phyloP scores from a whole-genome alignment of 2,888 invertebrate genomes.

The Helleia helle region DNA sequence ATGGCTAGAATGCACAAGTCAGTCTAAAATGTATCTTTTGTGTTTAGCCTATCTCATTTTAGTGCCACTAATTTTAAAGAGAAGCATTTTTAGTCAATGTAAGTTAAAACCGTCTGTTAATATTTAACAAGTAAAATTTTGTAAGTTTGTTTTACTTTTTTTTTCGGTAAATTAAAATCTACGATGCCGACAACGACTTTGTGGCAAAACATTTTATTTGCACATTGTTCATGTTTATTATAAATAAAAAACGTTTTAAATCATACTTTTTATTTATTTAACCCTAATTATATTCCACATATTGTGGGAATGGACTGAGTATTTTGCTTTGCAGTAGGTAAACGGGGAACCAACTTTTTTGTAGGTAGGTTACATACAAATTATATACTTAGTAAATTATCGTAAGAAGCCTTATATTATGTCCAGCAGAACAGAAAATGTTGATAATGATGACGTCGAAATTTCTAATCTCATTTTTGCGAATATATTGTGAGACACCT shows the following conservation, averaged over 20 bases:
- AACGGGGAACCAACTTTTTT: too few relatives aligned
- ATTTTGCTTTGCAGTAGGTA: too few relatives aligned
- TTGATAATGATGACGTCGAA: too few relatives aligned
- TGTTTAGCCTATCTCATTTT: constrained; percentile 18
- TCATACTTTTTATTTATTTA: constrained; percentile 24
- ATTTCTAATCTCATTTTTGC: too few relatives aligned
- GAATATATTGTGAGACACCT: too few relatives aligned
- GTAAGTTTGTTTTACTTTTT: constrained; percentile 36
- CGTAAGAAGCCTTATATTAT: too few relatives aligned
- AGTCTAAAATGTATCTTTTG: constrained; percentile 26
- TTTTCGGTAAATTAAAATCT: constrained; percentile 29
- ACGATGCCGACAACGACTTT: constrained; percentile 10
- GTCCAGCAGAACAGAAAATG: too few relatives aligned
- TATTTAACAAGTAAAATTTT: constrained; percentile 37
- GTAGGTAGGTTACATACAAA: too few relatives aligned
- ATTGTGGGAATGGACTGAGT: too few relatives aligned
- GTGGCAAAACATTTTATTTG: constrained; percentile 34
- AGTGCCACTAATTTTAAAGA: constrained; percentile 53
- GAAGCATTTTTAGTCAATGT: constrained; percentile 57
- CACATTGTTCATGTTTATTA: constrained; percentile 69
- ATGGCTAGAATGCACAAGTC: constrained; percentile 9
- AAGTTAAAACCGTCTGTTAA: constrained; percentile 39
- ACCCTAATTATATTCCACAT: too few relatives aligned
- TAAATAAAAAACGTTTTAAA: constrained; percentile 53
- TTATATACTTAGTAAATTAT: too few relatives aligned